Base-by-base conservation (phyloP, 2,113 vertebrate genomes). In the Barnardius zonarius region DNA sequence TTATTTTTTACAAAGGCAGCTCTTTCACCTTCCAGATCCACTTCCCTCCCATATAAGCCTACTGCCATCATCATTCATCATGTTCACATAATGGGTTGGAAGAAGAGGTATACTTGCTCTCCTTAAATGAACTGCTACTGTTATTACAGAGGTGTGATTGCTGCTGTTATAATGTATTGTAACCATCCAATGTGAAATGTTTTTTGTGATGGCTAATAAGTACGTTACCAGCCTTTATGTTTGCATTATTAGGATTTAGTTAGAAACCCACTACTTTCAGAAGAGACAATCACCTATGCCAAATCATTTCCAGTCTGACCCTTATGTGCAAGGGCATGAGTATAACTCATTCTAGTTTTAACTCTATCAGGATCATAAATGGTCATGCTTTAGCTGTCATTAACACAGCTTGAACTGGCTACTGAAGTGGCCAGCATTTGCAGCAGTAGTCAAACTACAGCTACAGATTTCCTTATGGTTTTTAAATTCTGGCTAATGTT, bases 161-260 rank as follows among this genome's bases (percentile, higher is more conserved):
- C 90, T 92, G 83, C 78, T 93, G 86, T 67, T 92, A 90, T 90
- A 96, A 95, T 93, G 92, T 94, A 96, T 90, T 94, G 92, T 92
- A 94, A 86, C 90, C 90, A 94, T 67, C 85, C 94, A 97, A 97
- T 86, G 88, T 96, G 93, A 97, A 96, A 95, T 93, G 92, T 80
- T 83, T 96, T 96, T 96, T 96, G 66, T 93, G 93, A 95, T 96
- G 88, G 95, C 64, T 95, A 97, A 96, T 93, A 96, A 94, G 92
- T 92, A 81, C 85, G 93, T 94, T 96, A 97, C 86, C 89, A 89
- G 73, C 83, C 94, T 95, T 95, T 93, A 96, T 97, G 94, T 93
- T 96, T 95, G 89, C 86, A 92, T 97, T 97, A 97, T 97, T 95
- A 93, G 93, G 93, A 90, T 96, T 95, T 95, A 95, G 96, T 96